Conservation (phyloP, 2,888 invertebrate species). For the Patella caerulea region DNA sequence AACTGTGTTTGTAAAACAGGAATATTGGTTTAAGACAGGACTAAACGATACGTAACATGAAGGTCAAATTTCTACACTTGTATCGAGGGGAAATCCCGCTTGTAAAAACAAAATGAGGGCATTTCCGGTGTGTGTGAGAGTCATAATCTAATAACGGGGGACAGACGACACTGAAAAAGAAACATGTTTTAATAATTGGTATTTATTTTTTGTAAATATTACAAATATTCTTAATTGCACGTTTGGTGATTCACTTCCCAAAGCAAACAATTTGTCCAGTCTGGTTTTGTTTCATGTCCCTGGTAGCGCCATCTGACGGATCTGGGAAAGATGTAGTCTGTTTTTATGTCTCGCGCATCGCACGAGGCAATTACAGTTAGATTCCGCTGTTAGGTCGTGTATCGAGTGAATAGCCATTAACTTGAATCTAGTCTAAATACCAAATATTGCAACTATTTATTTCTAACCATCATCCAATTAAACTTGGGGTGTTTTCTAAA, state of each 20-base stretch:
- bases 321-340: slow-evolving; percentile 3
- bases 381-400: slow-evolving; percentile 7
- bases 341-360: background rate
- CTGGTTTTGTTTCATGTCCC: background rate
- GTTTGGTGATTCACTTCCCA: slow-evolving; percentile 1
- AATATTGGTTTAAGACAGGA: no score
- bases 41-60: no score
- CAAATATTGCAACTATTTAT: slow-evolving; percentile 11
- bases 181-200: slow-evolving; percentile 9
- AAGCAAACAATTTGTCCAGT: background rate
- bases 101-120: background rate
- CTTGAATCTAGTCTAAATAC: slow-evolving; percentile 4
- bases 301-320: slow-evolving; percentile 7
- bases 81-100: background rate
- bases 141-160: slow-evolving; percentile 1
- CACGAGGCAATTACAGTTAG: slow-evolving; percentile 12
- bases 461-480: slow-evolving; percentile 28
- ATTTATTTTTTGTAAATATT: slow-evolving; percentile 10
- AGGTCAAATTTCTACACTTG: slow-evolving; percentile 1
- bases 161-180: background rate
- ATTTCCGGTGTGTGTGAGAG: slow-evolving; percentile 9
- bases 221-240: background rate
- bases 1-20: background rate
- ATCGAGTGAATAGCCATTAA: slow-evolving; percentile 2
- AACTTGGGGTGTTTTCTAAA: slow-evolving; percentile 24